These are phyloP conservation scores for Brachyopa scutellaris DNA, from an alignment of 2,888 invertebrate genomes.

Conservation along the genomic window DNA sequence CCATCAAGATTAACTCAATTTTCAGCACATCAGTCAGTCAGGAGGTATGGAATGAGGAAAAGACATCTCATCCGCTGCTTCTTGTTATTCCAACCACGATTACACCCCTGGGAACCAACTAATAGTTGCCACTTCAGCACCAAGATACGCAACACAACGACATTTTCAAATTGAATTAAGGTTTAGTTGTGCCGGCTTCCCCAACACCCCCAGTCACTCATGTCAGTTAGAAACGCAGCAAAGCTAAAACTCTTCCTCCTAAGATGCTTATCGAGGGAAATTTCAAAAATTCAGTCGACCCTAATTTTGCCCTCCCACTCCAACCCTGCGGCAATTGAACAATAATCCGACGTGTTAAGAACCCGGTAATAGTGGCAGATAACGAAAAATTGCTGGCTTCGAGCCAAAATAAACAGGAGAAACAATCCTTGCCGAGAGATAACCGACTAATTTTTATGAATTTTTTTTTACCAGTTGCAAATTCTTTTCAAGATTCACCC, in stretches of 20 bases:
- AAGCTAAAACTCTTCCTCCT: constrained; percentile 1
- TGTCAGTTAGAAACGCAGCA: constrained; percentile 11
- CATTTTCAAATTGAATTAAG: constrained; percentile 68
- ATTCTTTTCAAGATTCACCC: constrained; percentile 49
- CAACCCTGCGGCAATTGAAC: constrained; percentile 54
- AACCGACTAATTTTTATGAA: constrained; percentile 68
- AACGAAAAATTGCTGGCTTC: constrained; percentile 56
- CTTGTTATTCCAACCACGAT: constrained; percentile 63
- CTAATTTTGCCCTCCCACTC: constrained; percentile 8
- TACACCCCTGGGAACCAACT: constrained; percentile 56
- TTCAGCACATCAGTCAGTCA: constrained; percentile 40
- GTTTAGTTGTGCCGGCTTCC: constrained; percentile 42
- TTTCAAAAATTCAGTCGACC: constrained; percentile 64
- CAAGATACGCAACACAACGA: constrained; percentile 55
- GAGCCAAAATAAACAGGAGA: constrained; percentile 43
- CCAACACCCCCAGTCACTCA: not conserved
- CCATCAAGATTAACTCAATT: constrained; percentile 63
- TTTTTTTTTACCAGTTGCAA: constrained; percentile 55
- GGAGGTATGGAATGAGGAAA: not conserved
- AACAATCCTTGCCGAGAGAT: constrained; percentile 30
- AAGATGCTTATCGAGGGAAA: constrained; percentile 60
- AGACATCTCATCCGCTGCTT: not conserved
- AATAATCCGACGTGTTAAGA: constrained; percentile 72
- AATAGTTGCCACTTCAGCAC: constrained; percentile 69
- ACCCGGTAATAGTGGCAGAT: constrained; percentile 67